These are phyloP conservation scores for Melanargia galathea DNA, from an alignment of 2,888 invertebrate species.

Conservation along the genomic window DNA sequence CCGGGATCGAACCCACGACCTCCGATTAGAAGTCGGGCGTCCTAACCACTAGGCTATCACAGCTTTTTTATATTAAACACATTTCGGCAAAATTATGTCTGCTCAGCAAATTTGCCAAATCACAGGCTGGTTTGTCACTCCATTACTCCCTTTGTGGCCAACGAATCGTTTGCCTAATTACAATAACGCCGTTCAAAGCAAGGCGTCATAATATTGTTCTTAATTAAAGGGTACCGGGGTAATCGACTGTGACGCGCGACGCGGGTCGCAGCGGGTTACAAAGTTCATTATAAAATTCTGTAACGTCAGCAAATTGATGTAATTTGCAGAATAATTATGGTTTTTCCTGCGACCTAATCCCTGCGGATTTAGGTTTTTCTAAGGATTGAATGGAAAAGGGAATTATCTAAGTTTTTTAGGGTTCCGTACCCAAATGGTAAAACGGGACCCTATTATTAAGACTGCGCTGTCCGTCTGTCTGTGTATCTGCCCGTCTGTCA, in stretches of 20 bases:
- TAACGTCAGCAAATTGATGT: background rate
- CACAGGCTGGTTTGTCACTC: constrained; percentile 59
- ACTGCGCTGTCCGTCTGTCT: too few species aligned
- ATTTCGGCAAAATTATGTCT: constrained; percentile 25
- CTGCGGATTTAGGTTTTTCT: background rate
- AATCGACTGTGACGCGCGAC: constrained; percentile 68
- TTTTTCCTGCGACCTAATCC: background rate
- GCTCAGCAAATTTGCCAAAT: constrained; percentile 48
- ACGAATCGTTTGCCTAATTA: constrained; percentile 74
- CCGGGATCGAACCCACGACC: too few species aligned
- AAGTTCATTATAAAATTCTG: constrained; percentile 19
- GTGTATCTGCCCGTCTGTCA: too few species aligned
- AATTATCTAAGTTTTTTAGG: too few species aligned
- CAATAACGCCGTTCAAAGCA: constrained; percentile 63
- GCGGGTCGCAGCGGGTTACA: constrained; percentile 13
- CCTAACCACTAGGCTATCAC: too few species aligned
- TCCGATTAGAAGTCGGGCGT: too few species aligned
- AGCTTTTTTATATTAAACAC: too few species aligned
- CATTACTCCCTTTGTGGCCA: constrained; percentile 74
- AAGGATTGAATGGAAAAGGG: background rate
- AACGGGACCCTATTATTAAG: too few species aligned
- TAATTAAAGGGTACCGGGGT: constrained; percentile 72
- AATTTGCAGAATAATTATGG: background rate
- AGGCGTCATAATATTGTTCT: constrained; percentile 70
- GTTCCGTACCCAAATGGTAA: too few species aligned